Conservation (phyloP, 2,888 invertebrate genomes). For the Bellardia bayeri region DNA sequence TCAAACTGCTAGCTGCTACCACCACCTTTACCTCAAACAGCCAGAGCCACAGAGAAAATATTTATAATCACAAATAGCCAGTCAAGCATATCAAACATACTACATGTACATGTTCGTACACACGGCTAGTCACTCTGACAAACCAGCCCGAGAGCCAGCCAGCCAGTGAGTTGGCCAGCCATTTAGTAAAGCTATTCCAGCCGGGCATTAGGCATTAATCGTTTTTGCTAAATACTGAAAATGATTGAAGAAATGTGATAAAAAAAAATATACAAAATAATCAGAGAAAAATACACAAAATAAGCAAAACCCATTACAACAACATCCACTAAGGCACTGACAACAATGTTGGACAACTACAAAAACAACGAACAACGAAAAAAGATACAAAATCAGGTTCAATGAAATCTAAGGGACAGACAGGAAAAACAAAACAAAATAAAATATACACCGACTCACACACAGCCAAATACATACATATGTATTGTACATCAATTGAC, state of each 20-base stretch:
- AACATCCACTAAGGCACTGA: constrained; percentile 20
- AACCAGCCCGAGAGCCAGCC: not conserved
- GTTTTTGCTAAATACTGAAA: constrained; percentile 71
- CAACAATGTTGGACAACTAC: constrained; percentile 28
- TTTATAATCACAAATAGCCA: constrained; percentile 16
- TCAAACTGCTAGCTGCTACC: not conserved
- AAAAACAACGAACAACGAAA: constrained; percentile 8
- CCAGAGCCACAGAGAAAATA: constrained; percentile 32
- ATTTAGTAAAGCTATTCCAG: constrained; percentile 48
- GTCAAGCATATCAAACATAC: constrained; percentile 23
- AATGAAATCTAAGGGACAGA: constrained; percentile 67
- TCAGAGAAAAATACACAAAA: constrained; percentile 61
- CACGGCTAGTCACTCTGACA: constrained; percentile 1
- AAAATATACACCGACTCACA: not conserved
- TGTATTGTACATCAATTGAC: constrained; percentile 4
- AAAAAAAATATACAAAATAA: constrained; percentile 52
- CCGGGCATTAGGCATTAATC: constrained; percentile 70
- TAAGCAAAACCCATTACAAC: constrained; percentile 55
- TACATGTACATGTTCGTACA: not conserved
- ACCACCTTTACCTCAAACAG: constrained; percentile 14
- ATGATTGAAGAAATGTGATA: constrained; percentile 68
- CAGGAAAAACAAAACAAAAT: constrained; percentile 2
- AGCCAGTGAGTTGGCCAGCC: constrained; percentile 16
- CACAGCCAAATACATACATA: not conserved
- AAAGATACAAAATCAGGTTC: constrained; percentile 67